A percentile compares a stretch with the other conserved stretches of the same genome.
Conservation (phyloP, 2,888 invertebrate genomes). For the Colostygia pectinataria region DNA sequence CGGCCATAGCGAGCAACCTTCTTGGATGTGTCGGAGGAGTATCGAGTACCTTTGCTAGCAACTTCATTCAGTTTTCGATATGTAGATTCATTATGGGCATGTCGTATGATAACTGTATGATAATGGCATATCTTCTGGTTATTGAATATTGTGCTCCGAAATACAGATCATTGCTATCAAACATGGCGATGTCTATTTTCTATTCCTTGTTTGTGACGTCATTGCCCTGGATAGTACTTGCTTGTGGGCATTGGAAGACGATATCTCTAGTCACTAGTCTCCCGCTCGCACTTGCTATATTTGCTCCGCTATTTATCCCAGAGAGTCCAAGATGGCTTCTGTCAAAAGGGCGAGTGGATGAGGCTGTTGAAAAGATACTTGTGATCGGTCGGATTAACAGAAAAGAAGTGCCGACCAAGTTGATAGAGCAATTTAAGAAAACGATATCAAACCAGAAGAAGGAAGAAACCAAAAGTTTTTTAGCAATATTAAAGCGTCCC, state of each 20-base stretch:
- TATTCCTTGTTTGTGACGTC: conserved; percentile 48
- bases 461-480: conserved; percentile 42
- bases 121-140: conserved; percentile 57
- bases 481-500: conserved; percentile 55
- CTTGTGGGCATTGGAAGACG: conserved; percentile 59
- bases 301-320: conserved; percentile 53
- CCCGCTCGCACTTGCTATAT: conserved; percentile 49
- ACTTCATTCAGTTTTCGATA: conserved; percentile 50
- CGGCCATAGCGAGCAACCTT: conserved; percentile 48
- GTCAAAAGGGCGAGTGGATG: conserved; percentile 56
- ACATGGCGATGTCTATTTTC: conserved; percentile 56
- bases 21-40: conserved; percentile 55
- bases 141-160: conserved; percentile 62
- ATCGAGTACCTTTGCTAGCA: conserved; percentile 48
- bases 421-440: conserved; percentile 53
- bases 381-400: conserved; percentile 56
- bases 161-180: conserved; percentile 57
- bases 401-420: conserved; percentile 49
- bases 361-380: conserved; percentile 52
- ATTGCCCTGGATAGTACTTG: conserved; percentile 57
- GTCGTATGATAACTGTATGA: conserved; percentile 61
- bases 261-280: conserved; percentile 57
- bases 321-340: conserved; percentile 64
- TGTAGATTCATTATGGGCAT: conserved; percentile 60
- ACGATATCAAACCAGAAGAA: conserved; percentile 35